phyloP scores from a whole-genome alignment of 2,113 vertebrate species.

The Centropus unirufus region DNA sequence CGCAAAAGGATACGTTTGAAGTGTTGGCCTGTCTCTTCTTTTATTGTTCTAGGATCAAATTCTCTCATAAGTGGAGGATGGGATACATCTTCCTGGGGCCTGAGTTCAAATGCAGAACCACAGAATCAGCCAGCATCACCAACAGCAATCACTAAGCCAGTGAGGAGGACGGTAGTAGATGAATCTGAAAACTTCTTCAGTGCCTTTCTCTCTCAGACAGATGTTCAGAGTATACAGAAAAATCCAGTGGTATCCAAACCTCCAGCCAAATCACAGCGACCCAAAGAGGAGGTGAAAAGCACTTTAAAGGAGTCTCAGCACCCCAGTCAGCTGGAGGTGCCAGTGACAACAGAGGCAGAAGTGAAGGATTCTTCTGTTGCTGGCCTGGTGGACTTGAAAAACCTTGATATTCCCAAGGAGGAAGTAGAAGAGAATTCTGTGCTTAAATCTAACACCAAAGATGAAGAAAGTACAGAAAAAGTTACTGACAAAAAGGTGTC shows the following conservation, averaged over 20 bases:
- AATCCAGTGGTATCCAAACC: conserved; percentile 90
- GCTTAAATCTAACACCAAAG: neutral
- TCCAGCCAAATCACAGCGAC: conserved; percentile 88
- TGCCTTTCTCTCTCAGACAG: conserved; percentile 89
- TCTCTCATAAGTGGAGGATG: conserved; percentile 88
- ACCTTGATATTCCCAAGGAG: neutral
- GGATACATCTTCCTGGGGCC: conserved; percentile 92
- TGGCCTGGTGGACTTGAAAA: conserved; percentile 27
- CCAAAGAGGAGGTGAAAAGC: conserved; percentile 82
- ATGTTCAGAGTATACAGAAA: conserved; percentile 79
- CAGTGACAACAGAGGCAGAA: conserved; percentile 39
- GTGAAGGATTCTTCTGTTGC: conserved; percentile 21
- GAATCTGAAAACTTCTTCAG: conserved; percentile 97
- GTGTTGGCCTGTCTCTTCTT: neutral
- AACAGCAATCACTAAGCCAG: conserved; percentile 95
- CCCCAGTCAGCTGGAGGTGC: conserved; percentile 34
- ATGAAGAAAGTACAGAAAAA: conserved; percentile 38
- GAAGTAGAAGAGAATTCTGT: conserved; percentile 7
- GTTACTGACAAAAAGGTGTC: conserved; percentile 38
- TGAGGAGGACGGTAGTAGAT: conserved; percentile 92
- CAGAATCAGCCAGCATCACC: conserved; percentile 76
- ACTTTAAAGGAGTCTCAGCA: conserved; percentile 60
- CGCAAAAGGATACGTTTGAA: neutral
- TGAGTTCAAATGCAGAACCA: conserved; percentile 77
- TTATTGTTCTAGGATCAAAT: conserved; percentile 73